These are phyloP conservation scores for Typhlomys cinereus DNA, from an alignment of 2,113 vertebrate species.

Conservation along the genomic window DNA sequence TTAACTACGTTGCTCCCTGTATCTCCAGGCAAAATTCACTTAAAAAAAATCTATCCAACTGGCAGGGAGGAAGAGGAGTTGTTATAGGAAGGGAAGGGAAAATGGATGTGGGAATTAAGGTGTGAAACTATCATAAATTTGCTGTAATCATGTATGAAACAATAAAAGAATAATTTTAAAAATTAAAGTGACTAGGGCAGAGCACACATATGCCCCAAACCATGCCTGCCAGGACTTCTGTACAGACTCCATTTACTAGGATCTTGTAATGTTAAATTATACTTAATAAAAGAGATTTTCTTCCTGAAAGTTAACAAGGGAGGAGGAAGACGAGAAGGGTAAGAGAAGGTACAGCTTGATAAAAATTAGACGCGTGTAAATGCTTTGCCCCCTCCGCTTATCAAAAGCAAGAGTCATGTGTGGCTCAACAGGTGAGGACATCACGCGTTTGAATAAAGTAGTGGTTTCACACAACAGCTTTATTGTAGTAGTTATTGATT, in stretches of 20 bases:
- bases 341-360: conserved; percentile 4
- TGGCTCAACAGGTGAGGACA: conserved; percentile 71
- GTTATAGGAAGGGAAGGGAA: too few species aligned
- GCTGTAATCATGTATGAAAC: too few species aligned
- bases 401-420: conserved; percentile 61
- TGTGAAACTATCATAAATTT: too few species aligned
- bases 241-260: neutral
- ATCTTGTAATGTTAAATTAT: neutral
- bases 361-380: conserved; percentile 53
- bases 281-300: neutral
- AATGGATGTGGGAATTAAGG: too few species aligned
- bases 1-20: neutral
- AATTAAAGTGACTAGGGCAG: too few species aligned
- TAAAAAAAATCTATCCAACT: neutral
- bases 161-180: too few species aligned
- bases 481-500: conserved; percentile 77
- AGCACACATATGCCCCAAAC: neutral
- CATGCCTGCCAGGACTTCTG: neutral
- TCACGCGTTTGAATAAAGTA: conserved; percentile 65
- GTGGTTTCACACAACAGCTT: conserved; percentile 64
- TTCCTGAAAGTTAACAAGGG: neutral
- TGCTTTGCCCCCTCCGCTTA: conserved; percentile 15
- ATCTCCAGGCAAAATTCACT: neutral
- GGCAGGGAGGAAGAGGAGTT: too few species aligned
- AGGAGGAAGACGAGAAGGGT: neutral